These are phyloP conservation scores for Chrysolina americana DNA, from an alignment of 2,888 invertebrate species.

Conservation along the genomic window DNA sequence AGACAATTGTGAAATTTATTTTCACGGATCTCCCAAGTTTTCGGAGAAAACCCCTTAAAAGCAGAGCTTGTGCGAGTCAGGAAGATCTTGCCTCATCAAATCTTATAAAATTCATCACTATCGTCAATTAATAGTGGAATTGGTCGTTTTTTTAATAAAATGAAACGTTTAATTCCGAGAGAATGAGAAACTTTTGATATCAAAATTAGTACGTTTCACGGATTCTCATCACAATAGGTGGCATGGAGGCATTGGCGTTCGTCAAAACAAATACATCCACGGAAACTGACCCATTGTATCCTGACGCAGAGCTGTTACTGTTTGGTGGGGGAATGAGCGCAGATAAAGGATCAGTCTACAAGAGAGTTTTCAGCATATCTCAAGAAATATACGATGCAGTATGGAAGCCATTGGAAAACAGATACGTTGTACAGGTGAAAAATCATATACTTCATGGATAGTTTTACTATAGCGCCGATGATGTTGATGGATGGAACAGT, in stretches of 20 bases:
- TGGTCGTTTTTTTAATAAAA: too few species aligned
- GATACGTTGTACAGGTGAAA: conserved; percentile 54
- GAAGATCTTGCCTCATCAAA: too few species aligned
- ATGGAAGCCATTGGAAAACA: conserved; percentile 72
- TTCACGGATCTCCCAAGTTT: too few species aligned
- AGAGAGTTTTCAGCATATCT: conserved; percentile 71
- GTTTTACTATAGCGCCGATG: too few species aligned
- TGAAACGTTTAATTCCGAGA: conserved; percentile 42
- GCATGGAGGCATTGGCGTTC: conserved; percentile 75
- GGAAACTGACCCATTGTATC: conserved; percentile 72
- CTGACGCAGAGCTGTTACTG: conserved; percentile 81
- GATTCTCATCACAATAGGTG: conserved; percentile 65
- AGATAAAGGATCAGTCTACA: conserved; percentile 59
- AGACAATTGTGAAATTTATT: too few species aligned
- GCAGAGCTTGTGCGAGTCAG: too few species aligned
- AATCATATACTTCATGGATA: background rate
- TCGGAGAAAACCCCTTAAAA: too few species aligned
- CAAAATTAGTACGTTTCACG: background rate
- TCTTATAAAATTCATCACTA: too few species aligned
- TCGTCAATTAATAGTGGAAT: too few species aligned
- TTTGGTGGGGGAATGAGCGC: conserved; percentile 71
- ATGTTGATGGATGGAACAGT: too few species aligned
- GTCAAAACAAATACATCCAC: conserved; percentile 74
- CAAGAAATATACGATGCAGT: conserved; percentile 73
- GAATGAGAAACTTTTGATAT: background rate